Base-by-base conservation (phyloP, 2,888 invertebrate species). In the Rhamnusium bicolor region DNA sequence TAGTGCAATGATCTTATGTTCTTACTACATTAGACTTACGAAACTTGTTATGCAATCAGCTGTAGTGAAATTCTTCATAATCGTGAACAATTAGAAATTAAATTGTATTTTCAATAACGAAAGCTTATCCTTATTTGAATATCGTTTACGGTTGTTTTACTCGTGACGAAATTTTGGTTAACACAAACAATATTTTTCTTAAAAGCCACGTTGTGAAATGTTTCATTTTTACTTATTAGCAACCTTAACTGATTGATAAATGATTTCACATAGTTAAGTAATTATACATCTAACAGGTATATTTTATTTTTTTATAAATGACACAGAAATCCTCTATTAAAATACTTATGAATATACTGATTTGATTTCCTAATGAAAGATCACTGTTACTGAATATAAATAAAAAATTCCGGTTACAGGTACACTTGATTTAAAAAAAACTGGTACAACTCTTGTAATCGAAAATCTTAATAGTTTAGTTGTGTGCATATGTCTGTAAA, bases 61-160 rank as follows among this genome's bases (percentile, higher is more conserved):
- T 32, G 53, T 53, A 74, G 70, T 76, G 74, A 76, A 76, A 76
- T 76, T 76, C 69, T 63, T 65, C 58, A 67, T 69, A 74, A 72
- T 76, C 74, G 76, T 76, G 76, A 74, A 76, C 76, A 76, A 76
- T 76, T 74, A 74, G 74, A 76, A 76, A 74, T 73, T 74, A 74
- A 76, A 75, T 73, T 73, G 73, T 73, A 71, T 71, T 71, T 69
- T 76, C 63, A 49, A 63, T 63, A 63, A 63, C 63, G 63, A 63
- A 63, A 63, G 63, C 49, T 63, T 47, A 63, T 63, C 63, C 63
- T 63, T 63, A 63, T 49, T 63, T 63, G 49, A 49, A 27, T 63
- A 63, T 40, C 16, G 49, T 63, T 63, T 63, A 49, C 63, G 63
- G 63, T 63, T 49, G 49, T 63, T 63, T 51, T 51, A 18, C 19